Conservation (phyloP, 1,140 invertebrate genomes). For the Rhyzopertha dominica region DNA sequence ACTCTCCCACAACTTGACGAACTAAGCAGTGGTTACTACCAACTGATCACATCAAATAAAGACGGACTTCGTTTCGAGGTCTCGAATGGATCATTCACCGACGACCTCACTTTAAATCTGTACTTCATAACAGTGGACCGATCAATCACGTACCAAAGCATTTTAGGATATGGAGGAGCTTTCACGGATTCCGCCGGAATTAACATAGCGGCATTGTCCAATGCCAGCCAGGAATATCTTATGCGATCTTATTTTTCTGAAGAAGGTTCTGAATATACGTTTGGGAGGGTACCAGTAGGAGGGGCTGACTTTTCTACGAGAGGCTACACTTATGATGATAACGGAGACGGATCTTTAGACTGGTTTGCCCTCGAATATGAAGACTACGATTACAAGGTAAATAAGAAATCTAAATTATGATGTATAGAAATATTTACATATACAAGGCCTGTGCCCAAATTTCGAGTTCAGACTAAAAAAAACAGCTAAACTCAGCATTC, state of each 20-base stretch:
- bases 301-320: constrained; percentile 73
- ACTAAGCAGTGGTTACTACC: constrained; percentile 46
- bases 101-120: no score
- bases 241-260: constrained; percentile 52
- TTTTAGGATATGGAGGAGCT: constrained; percentile 79
- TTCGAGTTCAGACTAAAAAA: no score
- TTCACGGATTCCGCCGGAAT: constrained; percentile 81
- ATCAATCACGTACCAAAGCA: constrained; percentile 53
- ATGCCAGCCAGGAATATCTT: constrained; percentile 48
- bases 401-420: no score
- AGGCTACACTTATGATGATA: constrained; percentile 65
- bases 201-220: constrained; percentile 60
- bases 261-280: constrained; percentile 66
- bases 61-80: constrained; percentile 50
- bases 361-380: constrained; percentile 44
- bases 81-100: constrained; percentile 33
- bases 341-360: constrained; percentile 34
- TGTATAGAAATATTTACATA: no score
- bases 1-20: constrained; percentile 50
- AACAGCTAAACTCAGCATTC: no score
- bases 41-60: constrained; percentile 55
- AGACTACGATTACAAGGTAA: constrained; percentile 43
- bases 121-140: no score
- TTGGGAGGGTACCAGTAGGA: constrained; percentile 73
- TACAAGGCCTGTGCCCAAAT: no score